Percentiles rank a stretch among this genome's conserved stretches.
These are phyloP conservation scores for Delia radicum DNA, from an alignment of 1,140 invertebrate species.

Conservation along the genomic window DNA sequence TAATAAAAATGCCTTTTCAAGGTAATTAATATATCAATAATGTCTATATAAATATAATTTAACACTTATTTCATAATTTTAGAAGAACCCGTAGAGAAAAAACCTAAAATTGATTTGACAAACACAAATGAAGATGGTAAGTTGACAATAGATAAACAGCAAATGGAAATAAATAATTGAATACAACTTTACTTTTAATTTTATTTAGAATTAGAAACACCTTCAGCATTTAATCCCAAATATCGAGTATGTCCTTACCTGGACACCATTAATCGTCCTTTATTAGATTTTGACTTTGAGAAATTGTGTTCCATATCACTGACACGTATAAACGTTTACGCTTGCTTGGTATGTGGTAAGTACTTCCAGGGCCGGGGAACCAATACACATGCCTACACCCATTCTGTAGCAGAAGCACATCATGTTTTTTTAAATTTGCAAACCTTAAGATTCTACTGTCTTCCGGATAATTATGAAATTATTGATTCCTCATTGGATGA, in stretches of 20 bases:
- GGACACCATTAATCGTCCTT: slow-evolving; percentile 94
- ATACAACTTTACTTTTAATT: neutral
- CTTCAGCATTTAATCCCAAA: slow-evolving; percentile 53
- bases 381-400: slow-evolving; percentile 98
- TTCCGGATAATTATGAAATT: slow-evolving; percentile 99
- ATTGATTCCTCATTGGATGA: slow-evolving; percentile 98
- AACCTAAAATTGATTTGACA: neutral
- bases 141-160: neutral
- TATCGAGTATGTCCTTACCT: slow-evolving; percentile 81
- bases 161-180: neutral
- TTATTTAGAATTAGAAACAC: slow-evolving; percentile 37
- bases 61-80: neutral
- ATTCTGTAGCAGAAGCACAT: slow-evolving; percentile 95
- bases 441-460: slow-evolving; percentile 97
- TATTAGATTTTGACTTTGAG: slow-evolving; percentile 99
- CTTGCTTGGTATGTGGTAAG: slow-evolving; percentile 99
- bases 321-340: slow-evolving; percentile 98
- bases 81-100: slow-evolving; percentile 7
- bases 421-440: slow-evolving; percentile 98
- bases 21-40: neutral
- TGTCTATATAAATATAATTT: neutral
- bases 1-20: neutral
- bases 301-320: slow-evolving; percentile 98
- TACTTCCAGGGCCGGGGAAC: slow-evolving; percentile 98
- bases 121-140: slow-evolving; percentile 21